Evolutionary conservation across 2,113 vertebrate species (phyloP), one percentile per base, ranked within the genome.

Genomic region (Desmodus rotundus): DNA sequence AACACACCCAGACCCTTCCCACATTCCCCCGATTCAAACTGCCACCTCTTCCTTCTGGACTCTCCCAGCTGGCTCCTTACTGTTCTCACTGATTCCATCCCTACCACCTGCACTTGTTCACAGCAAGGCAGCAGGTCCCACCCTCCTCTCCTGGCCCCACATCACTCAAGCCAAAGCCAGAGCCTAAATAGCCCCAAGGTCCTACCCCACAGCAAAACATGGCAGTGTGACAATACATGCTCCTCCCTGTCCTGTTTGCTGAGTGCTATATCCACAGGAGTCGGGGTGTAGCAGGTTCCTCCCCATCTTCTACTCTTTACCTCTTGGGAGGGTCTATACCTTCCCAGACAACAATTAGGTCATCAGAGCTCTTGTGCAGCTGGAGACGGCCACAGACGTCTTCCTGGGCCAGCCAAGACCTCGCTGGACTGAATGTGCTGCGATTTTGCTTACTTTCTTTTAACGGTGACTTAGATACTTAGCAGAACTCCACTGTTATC

Each of bases 361-460:
- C 19, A 24, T 6, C 56, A 67, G 36, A 38, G 41, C 47, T 31
- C 38, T 7, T 0, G 0, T 15, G 41, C 4, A 38, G 33, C 89
- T 14, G 3, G 8, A 31, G 41, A 28, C 1, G 16, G 31, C 67
- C 2, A 50, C 19, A n/a, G 31, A 58, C 19, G 47, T 19, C 33
- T 38, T 68, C 63, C 41, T 20, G 26, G 47, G 31, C 24, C 7
- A 5, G 58, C 20, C 38, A 1, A 1, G 2, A 26, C 24, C 12
- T 43, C 0, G 0, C 12, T 6, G 12, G 0, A 31, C 22, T 36
- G 3, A 65, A 50, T 5, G 14, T 9, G 43, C 28, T 41, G 17
- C 0, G 0, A 3, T 4, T 43, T 50, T 72, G 68, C 11, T 77
- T 28, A 11, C 10, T 67, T 38, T n/a, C 81, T 47, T 68, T 31